phyloP scores from a whole-genome alignment of 2,113 vertebrate species.

The Ctenomys sociabilis region DNA sequence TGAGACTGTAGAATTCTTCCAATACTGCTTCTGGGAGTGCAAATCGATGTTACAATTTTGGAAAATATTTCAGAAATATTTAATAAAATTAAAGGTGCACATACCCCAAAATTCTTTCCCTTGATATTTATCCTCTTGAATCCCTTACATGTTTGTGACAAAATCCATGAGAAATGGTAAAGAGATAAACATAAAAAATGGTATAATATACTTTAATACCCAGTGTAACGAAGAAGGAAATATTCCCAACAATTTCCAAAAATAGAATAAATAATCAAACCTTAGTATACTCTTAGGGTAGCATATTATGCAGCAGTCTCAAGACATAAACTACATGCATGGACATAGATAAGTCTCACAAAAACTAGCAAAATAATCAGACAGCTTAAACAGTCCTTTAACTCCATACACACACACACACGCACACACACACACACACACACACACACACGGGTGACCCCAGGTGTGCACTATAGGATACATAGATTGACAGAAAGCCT shows the following conservation, averaged over 20 bases:
- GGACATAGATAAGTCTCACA: constrained; percentile 11
- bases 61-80: constrained; percentile 21
- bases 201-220: background rate
- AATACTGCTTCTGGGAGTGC: background rate
- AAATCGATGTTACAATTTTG: background rate
- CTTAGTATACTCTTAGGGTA: background rate
- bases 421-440: too few species aligned
- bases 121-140: constrained; percentile 10
- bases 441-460: too few species aligned
- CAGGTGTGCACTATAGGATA: background rate
- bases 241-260: background rate
- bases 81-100: constrained; percentile 15
- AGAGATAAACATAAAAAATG: background rate
- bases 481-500: background rate
- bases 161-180: background rate
- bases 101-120: background rate
- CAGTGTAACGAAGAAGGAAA: background rate
- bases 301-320: background rate
- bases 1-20: background rate
- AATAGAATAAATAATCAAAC: background rate
- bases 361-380: background rate
- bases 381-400: too few species aligned
- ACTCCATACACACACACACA: too few species aligned
- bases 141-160: background rate
- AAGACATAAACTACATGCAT: constrained; percentile 1